phyloP scores from a whole-genome alignment of 2,888 invertebrate genomes.

The Mythimna loreyi region DNA sequence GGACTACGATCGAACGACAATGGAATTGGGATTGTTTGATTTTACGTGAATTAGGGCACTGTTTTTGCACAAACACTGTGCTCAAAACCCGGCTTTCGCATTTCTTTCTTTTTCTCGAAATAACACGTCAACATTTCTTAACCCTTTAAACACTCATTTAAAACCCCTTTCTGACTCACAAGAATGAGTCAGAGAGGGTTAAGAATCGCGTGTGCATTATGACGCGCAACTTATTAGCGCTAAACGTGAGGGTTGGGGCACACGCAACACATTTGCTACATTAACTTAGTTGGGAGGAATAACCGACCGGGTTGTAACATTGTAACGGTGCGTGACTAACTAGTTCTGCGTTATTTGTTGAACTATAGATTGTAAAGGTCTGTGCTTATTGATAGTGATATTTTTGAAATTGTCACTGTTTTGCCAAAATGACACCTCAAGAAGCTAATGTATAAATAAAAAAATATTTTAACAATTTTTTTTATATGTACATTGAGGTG shows the following conservation, averaged over 20 bases:
- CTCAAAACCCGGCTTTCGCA: too few species aligned
- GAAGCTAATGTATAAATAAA: too few species aligned
- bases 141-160: background rate
- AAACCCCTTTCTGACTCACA: conserved; percentile 50
- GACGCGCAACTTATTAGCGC: conserved; percentile 51
- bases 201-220: conserved; percentile 57
- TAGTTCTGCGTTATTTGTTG: conserved; percentile 16
- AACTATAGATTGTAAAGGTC: background rate
- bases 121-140: background rate
- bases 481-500: too few species aligned
- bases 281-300: conserved; percentile 45
- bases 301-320: conserved; percentile 20
- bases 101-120: too few species aligned
- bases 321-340: conserved; percentile 48
- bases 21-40: too few species aligned
- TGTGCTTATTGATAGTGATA: too few species aligned
- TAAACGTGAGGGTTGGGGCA: conserved; percentile 41
- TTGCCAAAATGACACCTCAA: too few species aligned
- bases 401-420: too few species aligned
- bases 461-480: too few species aligned
- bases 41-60: too few species aligned
- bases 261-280: conserved; percentile 60
- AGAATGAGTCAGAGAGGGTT: conserved; percentile 62
- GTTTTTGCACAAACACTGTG: too few species aligned
- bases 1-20: too few species aligned